Base-by-base conservation (phyloP, 2,888 invertebrate genomes). In the Caenorhabditis becei region DNA sequence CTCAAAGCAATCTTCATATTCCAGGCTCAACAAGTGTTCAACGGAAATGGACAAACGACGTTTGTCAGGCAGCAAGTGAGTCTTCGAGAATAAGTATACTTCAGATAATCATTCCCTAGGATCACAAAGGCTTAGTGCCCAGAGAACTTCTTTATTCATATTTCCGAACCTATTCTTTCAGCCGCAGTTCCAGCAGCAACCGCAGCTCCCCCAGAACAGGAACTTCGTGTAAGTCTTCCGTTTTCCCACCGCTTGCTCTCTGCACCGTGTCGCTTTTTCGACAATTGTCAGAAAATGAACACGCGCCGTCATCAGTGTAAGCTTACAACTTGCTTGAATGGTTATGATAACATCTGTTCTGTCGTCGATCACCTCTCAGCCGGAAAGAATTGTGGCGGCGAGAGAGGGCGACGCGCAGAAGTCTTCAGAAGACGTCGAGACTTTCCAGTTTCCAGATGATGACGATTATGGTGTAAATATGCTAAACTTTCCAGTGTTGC, bases 281-380 rank as follows among this genome's bases (percentile, higher is more conserved):
- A 18, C 37, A 18, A 24, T 66, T 66, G 24, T 44, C 8, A 16
- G 26, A 23, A 49, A 59, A 16, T 16, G 26, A 70, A 70, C 37
- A 26, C 37, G 51, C 44, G 49, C 49, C 5, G 20, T 1, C n/a
- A n/a, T 41, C 28, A 51, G 51, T 72, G 71, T 72, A 72, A 72
- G 71, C 63, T 72, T 72, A 72, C 71, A 72, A 72, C 71, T 63
- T 62, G 62, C 56, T 72, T 72, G 44, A 63, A 56, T 56, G 62
- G 63, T 63, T 72, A 61, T 72, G 71, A 72, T 72, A 72, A 72
- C 71, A 72, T 72, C 71, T 63, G 71, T 63, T 71, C 56, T 72
- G 56, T 62, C 71, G 44, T 72, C 56, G 47, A 18, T 72, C 47
- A 56, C 14, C 41, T 14, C 11, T 41, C 41, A 41, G 47, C 56